These are phyloP conservation scores for Cerceris rybyensis DNA, from an alignment of 2,888 invertebrate species.

Conservation along the genomic window DNA sequence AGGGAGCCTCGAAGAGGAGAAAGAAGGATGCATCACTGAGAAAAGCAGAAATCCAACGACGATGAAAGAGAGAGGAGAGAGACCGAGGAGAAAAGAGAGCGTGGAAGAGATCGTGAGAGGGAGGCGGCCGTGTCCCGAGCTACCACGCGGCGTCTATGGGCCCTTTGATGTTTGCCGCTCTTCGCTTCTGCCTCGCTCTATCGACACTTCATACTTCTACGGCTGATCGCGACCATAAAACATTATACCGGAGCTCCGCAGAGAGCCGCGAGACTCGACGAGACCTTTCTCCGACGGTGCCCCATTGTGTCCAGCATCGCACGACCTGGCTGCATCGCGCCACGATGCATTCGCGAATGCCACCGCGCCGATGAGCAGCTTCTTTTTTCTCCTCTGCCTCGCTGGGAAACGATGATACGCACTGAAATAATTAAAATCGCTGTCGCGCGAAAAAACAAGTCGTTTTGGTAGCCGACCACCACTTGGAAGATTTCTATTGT, in stretches of 20 bases:
- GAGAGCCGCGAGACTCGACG: slow-evolving; percentile 49
- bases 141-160: slow-evolving; percentile 75
- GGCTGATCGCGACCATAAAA: slow-evolving; percentile 81
- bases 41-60: slow-evolving; percentile 48
- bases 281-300: slow-evolving; percentile 54
- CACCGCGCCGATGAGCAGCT: slow-evolving; percentile 6
- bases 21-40: slow-evolving; percentile 37
- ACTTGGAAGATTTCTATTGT: too few relatives aligned
- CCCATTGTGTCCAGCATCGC: slow-evolving; percentile 74
- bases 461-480: too few relatives aligned
- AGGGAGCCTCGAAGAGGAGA: slow-evolving; percentile 33
- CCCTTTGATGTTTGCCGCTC: slow-evolving; percentile 81
- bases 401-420: slow-evolving; percentile 37
- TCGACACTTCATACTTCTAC: slow-evolving; percentile 82
- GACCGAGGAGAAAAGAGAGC: slow-evolving; percentile 26
- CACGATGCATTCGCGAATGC: slow-evolving; percentile 10
- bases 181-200: slow-evolving; percentile 81
- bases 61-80: slow-evolving; percentile 27
- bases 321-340: slow-evolving; percentile 60
- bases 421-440: slow-evolving; percentile 52
- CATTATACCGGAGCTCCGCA: slow-evolving; percentile 76
- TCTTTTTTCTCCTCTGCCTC: slow-evolving; percentile 17
- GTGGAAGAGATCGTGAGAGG: slow-evolving; percentile 28
- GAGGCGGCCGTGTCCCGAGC: slow-evolving; percentile 62
- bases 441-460: not conserved